Percentiles rank a stretch among this genome's conserved stretches.
Evolutionary conservation across 2,888 invertebrate genomes (phyloP).

Genomic region (Synergus itoensis): DNA sequence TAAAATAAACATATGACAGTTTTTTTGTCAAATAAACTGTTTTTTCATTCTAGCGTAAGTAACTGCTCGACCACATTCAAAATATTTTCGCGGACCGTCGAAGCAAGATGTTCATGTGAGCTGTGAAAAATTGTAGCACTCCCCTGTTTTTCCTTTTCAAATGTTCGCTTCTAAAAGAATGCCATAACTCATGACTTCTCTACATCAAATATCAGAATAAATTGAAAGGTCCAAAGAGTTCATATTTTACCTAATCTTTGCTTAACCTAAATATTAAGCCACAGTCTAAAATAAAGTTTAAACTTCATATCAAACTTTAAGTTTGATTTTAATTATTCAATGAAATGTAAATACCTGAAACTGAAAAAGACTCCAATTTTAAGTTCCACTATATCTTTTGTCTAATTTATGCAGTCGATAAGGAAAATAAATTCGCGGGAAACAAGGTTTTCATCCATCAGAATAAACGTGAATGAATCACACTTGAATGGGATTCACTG

Average conservation of each 20-base stretch:
- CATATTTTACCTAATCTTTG: background rate
- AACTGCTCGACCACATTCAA: slow-evolving; percentile 3
- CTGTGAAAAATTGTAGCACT: slow-evolving; percentile 25
- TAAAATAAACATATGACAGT: background rate
- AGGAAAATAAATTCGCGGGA: background rate
- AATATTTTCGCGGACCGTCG: slow-evolving; percentile 13
- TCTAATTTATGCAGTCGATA: background rate
- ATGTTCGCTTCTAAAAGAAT: slow-evolving; percentile 3
- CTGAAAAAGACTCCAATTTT: background rate
- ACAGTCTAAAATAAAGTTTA: background rate
- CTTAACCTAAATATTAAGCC: background rate
- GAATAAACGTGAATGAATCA: background rate
- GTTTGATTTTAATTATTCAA: too few species aligned
- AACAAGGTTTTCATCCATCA: background rate
- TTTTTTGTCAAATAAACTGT: background rate
- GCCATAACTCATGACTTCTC: slow-evolving; percentile 7
- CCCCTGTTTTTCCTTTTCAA: slow-evolving; percentile 2
- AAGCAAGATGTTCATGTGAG: slow-evolving; percentile 24
- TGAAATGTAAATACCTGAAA: too few species aligned
- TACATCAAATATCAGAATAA: slow-evolving; percentile 8
- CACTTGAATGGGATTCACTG: too few species aligned
- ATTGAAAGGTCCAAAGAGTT: background rate
- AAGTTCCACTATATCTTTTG: background rate
- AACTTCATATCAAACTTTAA: too few species aligned
- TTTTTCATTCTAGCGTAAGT: background rate